These are phyloP conservation scores for Sebastiscus tertius DNA, from an alignment of 2,797 vertebrate species.

Conservation along the genomic window DNA sequence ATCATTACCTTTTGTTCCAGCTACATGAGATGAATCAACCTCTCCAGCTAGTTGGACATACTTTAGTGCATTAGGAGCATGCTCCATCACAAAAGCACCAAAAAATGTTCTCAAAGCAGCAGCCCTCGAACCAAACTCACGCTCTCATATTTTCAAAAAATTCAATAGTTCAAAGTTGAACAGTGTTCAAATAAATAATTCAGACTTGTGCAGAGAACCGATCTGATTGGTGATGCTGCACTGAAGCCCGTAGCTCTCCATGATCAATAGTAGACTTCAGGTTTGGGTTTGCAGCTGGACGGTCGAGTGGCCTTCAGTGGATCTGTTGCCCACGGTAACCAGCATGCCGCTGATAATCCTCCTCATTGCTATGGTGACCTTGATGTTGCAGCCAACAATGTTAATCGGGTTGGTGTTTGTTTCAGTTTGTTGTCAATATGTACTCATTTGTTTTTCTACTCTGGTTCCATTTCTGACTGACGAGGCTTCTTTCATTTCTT, in stretches of 20 bases:
- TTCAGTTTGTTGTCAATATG: conserved; percentile 1
- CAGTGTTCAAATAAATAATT: conserved; percentile 21
- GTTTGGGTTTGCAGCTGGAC: background rate
- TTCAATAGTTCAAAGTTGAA: conserved; percentile 8
- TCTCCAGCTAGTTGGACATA: background rate
- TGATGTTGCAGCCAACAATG: conserved; percentile 7
- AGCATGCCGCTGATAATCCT: background rate
- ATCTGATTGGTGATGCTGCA: background rate
- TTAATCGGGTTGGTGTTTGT: background rate
- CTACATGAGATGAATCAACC: conserved; percentile 9
- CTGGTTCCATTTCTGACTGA: background rate
- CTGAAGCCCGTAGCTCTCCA: background rate
- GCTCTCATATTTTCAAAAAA: background rate
- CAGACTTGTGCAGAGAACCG: conserved; percentile 2
- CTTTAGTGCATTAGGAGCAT: background rate
- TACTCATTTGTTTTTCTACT: background rate
- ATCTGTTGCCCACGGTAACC: background rate
- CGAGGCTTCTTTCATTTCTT: background rate
- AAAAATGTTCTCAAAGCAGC: background rate
- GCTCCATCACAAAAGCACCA: background rate
- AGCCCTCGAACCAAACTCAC: background rate
- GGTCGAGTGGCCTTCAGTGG: background rate
- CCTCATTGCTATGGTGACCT: background rate
- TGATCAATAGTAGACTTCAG: background rate
- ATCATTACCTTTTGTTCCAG: conserved; percentile 11